phyloP scores from a whole-genome alignment of 2,113 vertebrate species.

The Spea bombifrons region DNA sequence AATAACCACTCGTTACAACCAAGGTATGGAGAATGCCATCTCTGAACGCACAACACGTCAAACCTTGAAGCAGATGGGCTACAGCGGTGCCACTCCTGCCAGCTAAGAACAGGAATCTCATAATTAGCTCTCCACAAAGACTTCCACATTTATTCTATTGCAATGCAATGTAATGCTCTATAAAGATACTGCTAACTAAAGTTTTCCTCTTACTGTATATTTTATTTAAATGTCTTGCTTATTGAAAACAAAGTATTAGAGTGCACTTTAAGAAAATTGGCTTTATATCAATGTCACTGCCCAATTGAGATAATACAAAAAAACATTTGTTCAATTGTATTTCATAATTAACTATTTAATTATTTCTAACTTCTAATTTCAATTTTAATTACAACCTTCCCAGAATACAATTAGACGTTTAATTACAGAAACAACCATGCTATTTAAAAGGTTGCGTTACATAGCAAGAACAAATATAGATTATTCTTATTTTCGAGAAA shows the following conservation, averaged over 20 bases:
- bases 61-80: too few species aligned
- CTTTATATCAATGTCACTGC: constrained; percentile 10
- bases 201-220: too few species aligned
- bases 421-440: constrained; percentile 30
- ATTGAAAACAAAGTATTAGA: not conserved
- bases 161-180: too few species aligned
- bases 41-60: too few species aligned
- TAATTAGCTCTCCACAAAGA: too few species aligned
- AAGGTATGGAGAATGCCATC: too few species aligned
- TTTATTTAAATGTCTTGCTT: not conserved
- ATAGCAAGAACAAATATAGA: not conserved
- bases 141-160: too few species aligned
- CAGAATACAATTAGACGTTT: constrained; percentile 27
- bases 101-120: too few species aligned
- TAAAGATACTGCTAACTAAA: too few species aligned
- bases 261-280: not conserved
- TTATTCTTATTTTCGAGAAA: not conserved
- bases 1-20: too few species aligned
- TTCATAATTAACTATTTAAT: constrained; percentile 40
- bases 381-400: constrained; percentile 37
- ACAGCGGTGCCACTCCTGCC: too few species aligned
- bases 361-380: constrained; percentile 35
- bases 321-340: constrained; percentile 20
- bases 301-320: constrained; percentile 17
- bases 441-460: constrained; percentile 6